Evolutionary conservation across 2,113 vertebrate species (phyloP), one percentile per base, ranked within the genome.

Genomic region (Candoia aspera): DNA sequence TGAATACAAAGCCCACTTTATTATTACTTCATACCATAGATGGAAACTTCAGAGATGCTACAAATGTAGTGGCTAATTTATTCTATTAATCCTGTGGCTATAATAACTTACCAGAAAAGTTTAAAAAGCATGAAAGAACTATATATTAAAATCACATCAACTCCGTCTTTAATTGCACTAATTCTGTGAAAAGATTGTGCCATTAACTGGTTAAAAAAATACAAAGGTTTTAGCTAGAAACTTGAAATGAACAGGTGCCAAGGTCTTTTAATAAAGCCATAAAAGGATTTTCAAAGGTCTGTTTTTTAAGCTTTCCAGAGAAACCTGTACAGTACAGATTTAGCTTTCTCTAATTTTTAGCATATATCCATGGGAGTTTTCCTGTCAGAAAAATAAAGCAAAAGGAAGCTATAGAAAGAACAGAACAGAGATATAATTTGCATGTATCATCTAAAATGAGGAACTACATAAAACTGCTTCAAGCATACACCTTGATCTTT

Each of bases 351-450:
- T 92, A 84, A 46, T 42, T 37, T 92, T 87, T 0, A 0, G 87
- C 4, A 37, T 42, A 86, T 94, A 87, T 90, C 60, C 42, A 90
- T 0, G 0, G 57, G 94, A 87, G 24, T 95, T 54, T 92, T 86
- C 68, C 79, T 91, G 60, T 84, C n/a, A 57, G 79, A 91, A 73
- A 93, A 95, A 92, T 10, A 59, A 93, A 90, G n/a, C 89, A 93
- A 59, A 92, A 33, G 29, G 55, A 84, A 84, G 6, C 59, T 60
- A 19, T 92, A 91, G 2, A 92, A 90, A 79, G 33, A 87, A 68
- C 90, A 73, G 57, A 59, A 91, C 17, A 55, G 58, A 91, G 94
- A 83, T 33, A 29, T 29, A 42, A 37, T 23, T 29, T 33, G 2
- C 23, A 62, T 1, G 6, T 91, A 33, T 86, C 93, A 92, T 54